Evolutionary conservation across 2,888 invertebrate genomes (phyloP).

Genomic region (Drosophila fulvimacula): DNA sequence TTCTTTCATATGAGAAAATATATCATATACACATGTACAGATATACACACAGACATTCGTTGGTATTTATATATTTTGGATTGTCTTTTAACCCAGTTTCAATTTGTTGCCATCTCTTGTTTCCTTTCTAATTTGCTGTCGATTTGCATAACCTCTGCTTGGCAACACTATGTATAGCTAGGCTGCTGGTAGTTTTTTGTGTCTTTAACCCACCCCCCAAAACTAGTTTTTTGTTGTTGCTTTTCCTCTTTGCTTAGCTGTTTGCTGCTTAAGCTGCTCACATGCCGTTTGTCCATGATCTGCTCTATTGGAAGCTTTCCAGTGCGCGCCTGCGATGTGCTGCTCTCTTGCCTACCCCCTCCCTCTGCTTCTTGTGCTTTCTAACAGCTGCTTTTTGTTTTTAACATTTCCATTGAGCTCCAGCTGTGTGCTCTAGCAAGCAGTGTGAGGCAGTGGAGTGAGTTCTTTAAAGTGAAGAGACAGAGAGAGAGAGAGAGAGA

Average conservation of each 20-base stretch:
- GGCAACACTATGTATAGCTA: conserved; percentile 41
- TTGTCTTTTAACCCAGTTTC: conserved; percentile 61
- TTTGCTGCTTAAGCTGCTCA: conserved; percentile 7
- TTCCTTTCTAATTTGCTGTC: conserved; percentile 68
- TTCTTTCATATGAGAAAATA: conserved; percentile 43
- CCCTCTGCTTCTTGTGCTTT: not conserved
- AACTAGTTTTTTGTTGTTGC: conserved; percentile 57
- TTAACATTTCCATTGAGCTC: conserved; percentile 6
- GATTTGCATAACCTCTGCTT: conserved; percentile 70
- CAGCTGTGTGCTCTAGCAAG: conserved; percentile 6
- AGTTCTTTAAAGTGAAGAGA: too few relatives aligned
- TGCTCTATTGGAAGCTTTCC: conserved; percentile 21
- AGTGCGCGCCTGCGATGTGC: not conserved
- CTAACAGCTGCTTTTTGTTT: conserved; percentile 18
- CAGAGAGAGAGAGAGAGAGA: too few relatives aligned
- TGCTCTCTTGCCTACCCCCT: not conserved
- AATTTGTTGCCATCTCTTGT: conserved; percentile 48
- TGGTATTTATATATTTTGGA: conserved; percentile 10
- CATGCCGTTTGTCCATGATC: conserved; percentile 5
- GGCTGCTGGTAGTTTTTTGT: not conserved
- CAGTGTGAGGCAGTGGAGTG: not conserved
- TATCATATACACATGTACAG: too few relatives aligned
- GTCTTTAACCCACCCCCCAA: conserved; percentile 14
- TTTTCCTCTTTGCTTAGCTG: conserved; percentile 52
- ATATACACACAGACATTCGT: not conserved